These are phyloP conservation scores for Poeciliopsis turrubarensis DNA, from an alignment of 2,113 vertebrate species.

Conservation along the genomic window DNA sequence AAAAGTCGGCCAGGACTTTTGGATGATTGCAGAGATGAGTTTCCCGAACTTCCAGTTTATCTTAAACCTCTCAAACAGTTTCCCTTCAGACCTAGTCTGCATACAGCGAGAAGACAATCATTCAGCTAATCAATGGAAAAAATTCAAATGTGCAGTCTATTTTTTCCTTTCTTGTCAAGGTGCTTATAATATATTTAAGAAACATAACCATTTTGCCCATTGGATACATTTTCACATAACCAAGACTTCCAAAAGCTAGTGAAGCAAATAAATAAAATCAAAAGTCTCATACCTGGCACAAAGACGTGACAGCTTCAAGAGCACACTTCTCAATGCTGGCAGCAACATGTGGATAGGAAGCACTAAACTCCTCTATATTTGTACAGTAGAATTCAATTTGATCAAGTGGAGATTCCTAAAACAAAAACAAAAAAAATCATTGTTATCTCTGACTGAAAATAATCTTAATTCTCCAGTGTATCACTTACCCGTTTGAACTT, in stretches of 20 bases:
- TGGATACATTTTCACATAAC: not conserved
- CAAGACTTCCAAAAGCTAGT: not conserved
- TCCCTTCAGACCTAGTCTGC: slow-evolving; percentile 75
- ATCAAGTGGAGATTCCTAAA: slow-evolving; percentile 76
- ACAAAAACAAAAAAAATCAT: not conserved
- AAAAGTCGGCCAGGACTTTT: slow-evolving; percentile 88
- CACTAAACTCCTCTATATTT: not conserved
- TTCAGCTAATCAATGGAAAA: not conserved
- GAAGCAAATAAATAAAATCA: not conserved
- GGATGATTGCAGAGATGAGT: slow-evolving; percentile 85
- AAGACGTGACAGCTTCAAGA: slow-evolving; percentile 82
- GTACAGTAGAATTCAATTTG: slow-evolving; percentile 84
- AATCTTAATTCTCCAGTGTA: not conserved
- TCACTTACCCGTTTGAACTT: slow-evolving; percentile 84
- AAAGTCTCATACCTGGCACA: slow-evolving; percentile 84
- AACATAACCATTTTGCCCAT: not conserved
- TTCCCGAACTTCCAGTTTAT: slow-evolving; percentile 79
- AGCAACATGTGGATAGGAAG: slow-evolving; percentile 64
- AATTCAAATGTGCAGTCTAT: not conserved
- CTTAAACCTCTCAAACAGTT: slow-evolving; percentile 55
- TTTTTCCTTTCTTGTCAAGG: not conserved
- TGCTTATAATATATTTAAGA: not conserved
- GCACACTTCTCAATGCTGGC: slow-evolving; percentile 83
- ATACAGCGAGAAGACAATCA: not conserved
- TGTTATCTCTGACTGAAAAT: not conserved